Evolutionary conservation across 1,140 invertebrate species (phyloP).

Genomic region (Mya arenaria): DNA sequence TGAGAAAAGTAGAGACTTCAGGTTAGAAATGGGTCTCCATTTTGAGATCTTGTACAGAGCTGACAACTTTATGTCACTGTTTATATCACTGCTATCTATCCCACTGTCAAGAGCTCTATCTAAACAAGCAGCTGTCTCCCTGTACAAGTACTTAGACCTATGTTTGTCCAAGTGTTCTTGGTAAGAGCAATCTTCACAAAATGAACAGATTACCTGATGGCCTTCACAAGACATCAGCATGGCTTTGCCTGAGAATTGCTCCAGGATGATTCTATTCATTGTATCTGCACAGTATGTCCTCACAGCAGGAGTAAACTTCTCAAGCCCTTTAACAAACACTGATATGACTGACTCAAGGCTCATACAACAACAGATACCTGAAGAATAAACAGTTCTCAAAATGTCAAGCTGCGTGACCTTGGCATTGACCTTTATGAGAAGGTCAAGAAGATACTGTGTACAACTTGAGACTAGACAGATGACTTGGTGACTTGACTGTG

Average conservation of each 20-base stretch:
- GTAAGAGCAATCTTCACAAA: constrained; percentile 16
- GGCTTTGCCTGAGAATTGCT: constrained; percentile 45
- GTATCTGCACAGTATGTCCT: constrained; percentile 25
- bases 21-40: constrained; percentile 66
- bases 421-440: constrained; percentile 31
- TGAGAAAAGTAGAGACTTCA: constrained; percentile 61
- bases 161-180: not conserved
- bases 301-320: constrained; percentile 50
- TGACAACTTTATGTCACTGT: constrained; percentile 52
- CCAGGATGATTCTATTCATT: constrained; percentile 39
- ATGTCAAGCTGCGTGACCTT: constrained; percentile 41
- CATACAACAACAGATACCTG: constrained; percentile 54
- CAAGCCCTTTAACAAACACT: constrained; percentile 27
- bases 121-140: no score
- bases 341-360: constrained; percentile 14
- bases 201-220: not conserved
- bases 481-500: constrained; percentile 17
- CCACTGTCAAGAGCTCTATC: constrained; percentile 69
- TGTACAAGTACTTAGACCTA: not conserved
- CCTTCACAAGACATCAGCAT: no score
- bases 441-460: constrained; percentile 49
- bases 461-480: constrained; percentile 35
- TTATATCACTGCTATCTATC: constrained; percentile 69
- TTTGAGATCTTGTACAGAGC: constrained; percentile 52
- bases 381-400: constrained; percentile 28